Conservation (phyloP, 2,797 vertebrate genomes). For the Siniperca scherzeri region DNA sequence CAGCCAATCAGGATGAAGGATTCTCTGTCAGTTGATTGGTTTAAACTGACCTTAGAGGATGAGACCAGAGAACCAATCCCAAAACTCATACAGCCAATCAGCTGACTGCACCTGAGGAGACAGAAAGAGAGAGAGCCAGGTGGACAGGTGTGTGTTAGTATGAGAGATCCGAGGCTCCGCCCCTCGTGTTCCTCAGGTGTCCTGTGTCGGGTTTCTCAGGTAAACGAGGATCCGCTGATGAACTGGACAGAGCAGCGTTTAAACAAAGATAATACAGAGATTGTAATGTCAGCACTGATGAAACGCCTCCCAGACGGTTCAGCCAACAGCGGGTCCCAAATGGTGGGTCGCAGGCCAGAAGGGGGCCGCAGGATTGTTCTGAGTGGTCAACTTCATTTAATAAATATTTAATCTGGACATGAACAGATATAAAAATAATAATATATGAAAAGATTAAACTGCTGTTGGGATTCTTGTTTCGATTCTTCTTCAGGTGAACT, state of each 20-base stretch:
- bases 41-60: slow-evolving; percentile 84
- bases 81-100: slow-evolving; percentile 91
- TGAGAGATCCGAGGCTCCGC: not conserved
- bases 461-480: too few relatives aligned
- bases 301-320: not conserved
- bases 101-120: slow-evolving; percentile 72
- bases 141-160: not conserved
- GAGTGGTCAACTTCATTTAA: not conserved
- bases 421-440: too few relatives aligned
- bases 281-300: not conserved
- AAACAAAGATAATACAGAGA: too few relatives aligned
- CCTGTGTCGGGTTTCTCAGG: too few relatives aligned
- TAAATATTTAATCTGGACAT: not conserved
- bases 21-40: not conserved
- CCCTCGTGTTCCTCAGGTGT: not conserved
- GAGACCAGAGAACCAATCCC: slow-evolving; percentile 85
- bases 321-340: not conserved
- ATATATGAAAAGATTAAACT: too few relatives aligned
- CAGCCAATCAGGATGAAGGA: not conserved
- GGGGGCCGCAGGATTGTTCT: accelerated
- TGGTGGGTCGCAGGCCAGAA: not conserved
- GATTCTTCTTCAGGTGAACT: too few relatives aligned
- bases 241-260: too few relatives aligned
- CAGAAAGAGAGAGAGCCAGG: slow-evolving; percentile 18
- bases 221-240: too few relatives aligned